A percentile compares a stretch with the other conserved stretches of the same genome.
Evolutionary conservation across 2,797 vertebrate genomes (phyloP).

Genomic region (Alectoris magna): DNA sequence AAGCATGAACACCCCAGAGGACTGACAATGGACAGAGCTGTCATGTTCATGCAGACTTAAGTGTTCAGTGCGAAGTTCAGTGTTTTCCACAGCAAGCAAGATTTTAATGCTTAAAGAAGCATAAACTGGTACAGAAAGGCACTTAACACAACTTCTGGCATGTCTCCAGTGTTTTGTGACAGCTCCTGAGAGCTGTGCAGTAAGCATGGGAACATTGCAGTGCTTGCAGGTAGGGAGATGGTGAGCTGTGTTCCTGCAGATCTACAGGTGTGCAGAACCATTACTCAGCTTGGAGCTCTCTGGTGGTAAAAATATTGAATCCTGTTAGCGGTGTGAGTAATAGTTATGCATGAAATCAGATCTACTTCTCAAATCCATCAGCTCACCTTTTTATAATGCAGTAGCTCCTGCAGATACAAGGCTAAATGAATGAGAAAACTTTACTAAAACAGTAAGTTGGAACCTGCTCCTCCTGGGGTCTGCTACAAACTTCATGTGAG

Average conservation of each 20-base stretch:
- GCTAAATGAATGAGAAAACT: background rate
- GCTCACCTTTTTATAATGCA: background rate
- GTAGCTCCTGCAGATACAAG: background rate
- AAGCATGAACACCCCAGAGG: background rate
- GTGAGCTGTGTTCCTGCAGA: background rate
- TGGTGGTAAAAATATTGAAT: slow-evolving; percentile 4
- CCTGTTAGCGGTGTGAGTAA: slow-evolving; percentile 16
- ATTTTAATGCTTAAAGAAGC: background rate
- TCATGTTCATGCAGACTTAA: background rate
- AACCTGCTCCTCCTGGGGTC: background rate
- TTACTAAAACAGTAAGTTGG: background rate
- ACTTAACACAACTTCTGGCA: background rate
- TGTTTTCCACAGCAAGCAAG: background rate
- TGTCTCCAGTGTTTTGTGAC: background rate
- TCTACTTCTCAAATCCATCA: slow-evolving; percentile 1
- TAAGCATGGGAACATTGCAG: background rate
- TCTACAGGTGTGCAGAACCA: background rate
- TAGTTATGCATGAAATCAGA: slow-evolving; percentile 36
- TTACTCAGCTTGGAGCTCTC: background rate
- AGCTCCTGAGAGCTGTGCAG: background rate
- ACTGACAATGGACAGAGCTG: background rate
- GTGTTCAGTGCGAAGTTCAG: background rate
- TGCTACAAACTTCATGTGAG: background rate
- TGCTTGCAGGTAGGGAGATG: background rate
- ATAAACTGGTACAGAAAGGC: background rate